Base-by-base conservation (phyloP, 2,888 invertebrate species). In the Pardosa pseudoannulata region DNA sequence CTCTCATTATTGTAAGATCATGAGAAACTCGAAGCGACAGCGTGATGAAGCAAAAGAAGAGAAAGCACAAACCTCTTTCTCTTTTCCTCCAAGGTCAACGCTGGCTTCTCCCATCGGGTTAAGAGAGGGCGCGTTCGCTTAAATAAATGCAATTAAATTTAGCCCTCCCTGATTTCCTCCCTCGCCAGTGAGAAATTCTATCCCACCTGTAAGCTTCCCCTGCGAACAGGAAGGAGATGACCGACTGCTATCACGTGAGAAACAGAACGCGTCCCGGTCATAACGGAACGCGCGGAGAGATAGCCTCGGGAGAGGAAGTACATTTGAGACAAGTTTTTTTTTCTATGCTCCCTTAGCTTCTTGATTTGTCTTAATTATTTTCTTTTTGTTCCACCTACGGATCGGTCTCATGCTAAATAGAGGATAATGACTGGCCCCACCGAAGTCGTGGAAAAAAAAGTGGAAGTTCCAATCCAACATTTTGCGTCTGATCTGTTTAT, bases 141-240 rank as follows among this genome's bases (percentile, higher is more conserved):
- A 65, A 67, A 29, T 29, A 13, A 75, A 75, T 29, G 68, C 67
- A 76, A 68, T 68, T 68, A 68, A 68, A 75, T 75, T 65, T 76
- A 36, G 36, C 36, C 36, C 36, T 9, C 36, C 36, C 9, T 9
- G 6, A 5, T 36, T 5, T 9, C 5, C 36, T 36, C 36, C 9
- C 36, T 9, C 36, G 5, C 6, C 36, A 36, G 6, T 36, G 27
- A n/a, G n/a, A n/a, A 36, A 36, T 9, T 9, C 9, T 36, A 36
- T 36, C 36, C 36, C 9, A 36, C 9, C 36, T n/a, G n/a, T n/a
- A n/a, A n/a, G n/a, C n/a, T 80, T 80, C 73, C 80, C 73, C n/a
- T 27, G 16, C 36, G 23, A 79, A 46, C 79, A 80, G 80, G 73
- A 72, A 80, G 79, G 36, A 50, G 23, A 5, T 36, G 29, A n/a